phyloP scores from a whole-genome alignment of 2,888 invertebrate genomes.

The Crepidodera aurea region DNA sequence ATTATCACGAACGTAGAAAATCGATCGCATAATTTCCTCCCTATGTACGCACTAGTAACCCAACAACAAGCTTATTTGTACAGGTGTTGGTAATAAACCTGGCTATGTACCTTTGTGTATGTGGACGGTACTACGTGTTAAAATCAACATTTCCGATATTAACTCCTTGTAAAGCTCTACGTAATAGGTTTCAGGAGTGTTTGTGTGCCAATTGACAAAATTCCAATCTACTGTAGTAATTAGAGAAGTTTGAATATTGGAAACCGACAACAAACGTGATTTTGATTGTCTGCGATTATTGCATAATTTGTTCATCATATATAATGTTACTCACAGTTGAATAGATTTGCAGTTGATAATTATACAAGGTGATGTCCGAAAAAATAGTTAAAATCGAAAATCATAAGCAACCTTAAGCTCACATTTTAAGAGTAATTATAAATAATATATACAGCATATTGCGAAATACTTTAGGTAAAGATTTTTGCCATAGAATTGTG shows the following conservation, averaged over 20 bases:
- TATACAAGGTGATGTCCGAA: too few species aligned
- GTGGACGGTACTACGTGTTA: conserved; percentile 30
- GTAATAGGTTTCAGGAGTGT: conserved; percentile 28
- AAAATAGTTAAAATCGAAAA: too few species aligned
- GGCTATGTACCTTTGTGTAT: conserved; percentile 6
- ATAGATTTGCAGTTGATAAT: too few species aligned
- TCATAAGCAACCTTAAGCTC: too few species aligned
- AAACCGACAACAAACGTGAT: conserved; percentile 17
- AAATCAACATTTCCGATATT: conserved; percentile 39
- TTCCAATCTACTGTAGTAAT: conserved; percentile 25
- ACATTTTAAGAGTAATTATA: too few species aligned
- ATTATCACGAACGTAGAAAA: neutral
- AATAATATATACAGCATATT: too few species aligned
- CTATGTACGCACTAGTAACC: neutral
- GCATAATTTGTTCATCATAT: neutral
- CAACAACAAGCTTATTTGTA: neutral
- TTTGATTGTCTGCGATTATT: neutral
- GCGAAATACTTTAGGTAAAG: too few species aligned
- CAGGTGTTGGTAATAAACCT: conserved; percentile 16
- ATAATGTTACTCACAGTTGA: too few species aligned
- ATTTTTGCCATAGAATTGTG: too few species aligned
- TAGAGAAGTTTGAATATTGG: conserved; percentile 24
- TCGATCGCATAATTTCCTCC: neutral
- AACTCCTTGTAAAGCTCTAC: conserved; percentile 33
- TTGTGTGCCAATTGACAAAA: conserved; percentile 28